A percentile compares a stretch with the other conserved stretches of the same genome.
Evolutionary conservation across 2,113 vertebrate genomes (phyloP).

Genomic region (Chrysochloris asiatica): DNA sequence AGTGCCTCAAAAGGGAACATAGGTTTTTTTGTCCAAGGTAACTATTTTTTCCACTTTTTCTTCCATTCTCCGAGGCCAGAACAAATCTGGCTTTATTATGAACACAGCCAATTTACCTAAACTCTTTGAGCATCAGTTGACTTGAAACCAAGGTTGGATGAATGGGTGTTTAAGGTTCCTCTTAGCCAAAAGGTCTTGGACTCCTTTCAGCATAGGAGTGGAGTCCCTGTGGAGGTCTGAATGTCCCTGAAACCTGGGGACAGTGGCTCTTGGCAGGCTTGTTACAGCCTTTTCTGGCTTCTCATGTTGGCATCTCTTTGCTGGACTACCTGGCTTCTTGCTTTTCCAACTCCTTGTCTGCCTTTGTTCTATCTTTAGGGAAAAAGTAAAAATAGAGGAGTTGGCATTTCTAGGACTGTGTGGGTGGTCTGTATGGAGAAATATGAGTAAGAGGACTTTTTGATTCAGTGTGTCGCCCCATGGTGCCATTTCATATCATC

Average conservation of each 20-base stretch:
- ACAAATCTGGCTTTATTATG: constrained; percentile 35
- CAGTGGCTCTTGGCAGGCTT: background rate
- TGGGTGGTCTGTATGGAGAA: constrained; percentile 27
- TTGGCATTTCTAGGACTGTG: background rate
- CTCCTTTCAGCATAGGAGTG: background rate
- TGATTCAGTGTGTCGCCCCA: background rate
- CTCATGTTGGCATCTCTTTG: background rate
- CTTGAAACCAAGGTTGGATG: background rate
- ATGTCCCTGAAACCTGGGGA: background rate
- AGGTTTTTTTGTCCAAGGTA: constrained; percentile 49
- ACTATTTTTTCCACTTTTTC: constrained; percentile 56
- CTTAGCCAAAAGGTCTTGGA: background rate
- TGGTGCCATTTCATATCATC: background rate
- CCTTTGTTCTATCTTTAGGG: constrained; percentile 38
- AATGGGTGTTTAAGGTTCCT: background rate
- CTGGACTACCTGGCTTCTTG: background rate
- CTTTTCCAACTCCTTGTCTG: background rate
- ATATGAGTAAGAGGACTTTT: background rate
- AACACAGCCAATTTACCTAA: background rate
- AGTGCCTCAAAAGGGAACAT: background rate
- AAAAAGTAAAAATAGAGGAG: constrained; percentile 26
- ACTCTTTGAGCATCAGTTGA: constrained; percentile 7
- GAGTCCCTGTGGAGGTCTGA: background rate
- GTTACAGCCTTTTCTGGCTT: background rate
- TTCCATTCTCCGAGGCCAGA: constrained; percentile 54